Conservation (phyloP, 2,888 invertebrate genomes). For the Meta bourneti region DNA sequence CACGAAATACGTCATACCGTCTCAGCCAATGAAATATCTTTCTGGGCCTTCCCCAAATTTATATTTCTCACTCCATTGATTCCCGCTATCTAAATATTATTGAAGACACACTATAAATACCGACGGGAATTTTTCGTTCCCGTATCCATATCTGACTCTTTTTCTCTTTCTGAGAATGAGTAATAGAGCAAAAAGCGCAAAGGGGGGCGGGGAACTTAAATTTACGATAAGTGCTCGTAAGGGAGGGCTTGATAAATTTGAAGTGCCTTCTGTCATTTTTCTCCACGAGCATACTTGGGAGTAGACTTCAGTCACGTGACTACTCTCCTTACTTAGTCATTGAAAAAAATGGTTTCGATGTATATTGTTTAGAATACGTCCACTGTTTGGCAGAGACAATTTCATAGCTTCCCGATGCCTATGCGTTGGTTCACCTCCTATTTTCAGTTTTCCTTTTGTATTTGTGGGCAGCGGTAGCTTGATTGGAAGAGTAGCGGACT, state of each 20-base stretch:
- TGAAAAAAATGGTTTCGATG: too few species aligned
- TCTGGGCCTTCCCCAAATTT: not conserved
- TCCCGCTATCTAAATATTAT: not conserved
- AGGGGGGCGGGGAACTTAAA: not conserved
- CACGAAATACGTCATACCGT: too few species aligned
- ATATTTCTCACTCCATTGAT: not conserved
- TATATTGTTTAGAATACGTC: too few species aligned
- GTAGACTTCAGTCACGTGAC: too few species aligned
- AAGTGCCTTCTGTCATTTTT: not conserved
- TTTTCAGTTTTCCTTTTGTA: too few species aligned
- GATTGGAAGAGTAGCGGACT: too few species aligned
- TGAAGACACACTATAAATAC: not conserved
- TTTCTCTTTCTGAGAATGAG: not conserved
- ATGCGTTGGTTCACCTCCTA: too few species aligned
- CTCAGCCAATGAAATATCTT: too few species aligned
- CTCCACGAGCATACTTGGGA: not conserved
- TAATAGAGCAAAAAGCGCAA: not conserved
- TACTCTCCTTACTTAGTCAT: too few species aligned
- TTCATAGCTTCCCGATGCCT: too few species aligned
- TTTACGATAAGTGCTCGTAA: not conserved
- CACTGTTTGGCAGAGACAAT: too few species aligned
- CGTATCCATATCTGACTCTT: not conserved
- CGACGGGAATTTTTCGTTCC: not conserved
- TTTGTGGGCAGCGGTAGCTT: too few species aligned
- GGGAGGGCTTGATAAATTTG: not conserved